phyloP scores from a whole-genome alignment of 2,113 vertebrate genomes.

The Clarias magur region DNA sequence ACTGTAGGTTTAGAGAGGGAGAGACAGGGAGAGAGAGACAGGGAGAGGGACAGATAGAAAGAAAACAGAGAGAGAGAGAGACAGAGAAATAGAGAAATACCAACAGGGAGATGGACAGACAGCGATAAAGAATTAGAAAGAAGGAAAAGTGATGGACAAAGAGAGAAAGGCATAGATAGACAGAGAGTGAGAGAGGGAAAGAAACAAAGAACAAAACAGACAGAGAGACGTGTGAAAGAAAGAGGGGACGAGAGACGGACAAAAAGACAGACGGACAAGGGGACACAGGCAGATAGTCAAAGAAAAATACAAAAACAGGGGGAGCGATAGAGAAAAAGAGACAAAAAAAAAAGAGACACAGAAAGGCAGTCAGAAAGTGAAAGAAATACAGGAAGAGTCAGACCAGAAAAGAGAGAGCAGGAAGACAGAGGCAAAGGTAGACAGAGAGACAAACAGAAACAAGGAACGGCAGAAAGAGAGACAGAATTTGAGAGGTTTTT shows the following conservation, averaged over 20 bases:
- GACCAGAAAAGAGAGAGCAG: neutral
- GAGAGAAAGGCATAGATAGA: slow-evolving; percentile 28
- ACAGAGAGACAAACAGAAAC: neutral
- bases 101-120: neutral
- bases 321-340: neutral
- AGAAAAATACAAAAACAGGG: neutral
- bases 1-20: slow-evolving; percentile 62
- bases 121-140: neutral
- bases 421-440: neutral
- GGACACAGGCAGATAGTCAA: neutral
- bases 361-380: neutral
- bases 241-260: no score
- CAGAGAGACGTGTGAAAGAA: no score
- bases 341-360: neutral
- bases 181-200: neutral
- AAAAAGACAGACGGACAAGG: neutral
- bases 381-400: neutral
- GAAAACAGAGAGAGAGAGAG: neutral
- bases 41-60: neutral
- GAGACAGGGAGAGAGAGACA: neutral
- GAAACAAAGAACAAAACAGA: neutral
- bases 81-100: neutral
- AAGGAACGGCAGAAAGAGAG: neutral
- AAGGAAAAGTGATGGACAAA: slow-evolving; percentile 24
- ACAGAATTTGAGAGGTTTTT: neutral